Evolutionary conservation across 2,113 vertebrate species (phyloP), one percentile per base, ranked within the genome.

Genomic region (Limnothrissa miodon): DNA sequence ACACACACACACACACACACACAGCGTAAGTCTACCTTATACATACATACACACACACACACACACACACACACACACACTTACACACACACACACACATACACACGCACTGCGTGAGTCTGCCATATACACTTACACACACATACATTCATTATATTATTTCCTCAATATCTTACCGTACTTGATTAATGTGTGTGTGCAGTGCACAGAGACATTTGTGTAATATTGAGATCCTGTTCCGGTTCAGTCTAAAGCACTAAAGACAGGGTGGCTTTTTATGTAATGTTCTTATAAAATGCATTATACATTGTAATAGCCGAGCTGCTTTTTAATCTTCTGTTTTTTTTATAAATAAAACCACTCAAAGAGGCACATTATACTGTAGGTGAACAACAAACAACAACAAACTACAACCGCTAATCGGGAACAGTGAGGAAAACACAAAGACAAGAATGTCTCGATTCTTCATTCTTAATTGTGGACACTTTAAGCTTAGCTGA

Each of bases 401-500:
- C 46, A n/a, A n/a, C n/a, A n/a, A n/a, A n/a, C 8, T 15, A 7
- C 21, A n/a, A 10, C n/a, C 25, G 1, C 59, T 29, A 62, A 29
- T 62, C 29, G 8, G 10, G 56, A 62, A 62, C n/a, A 29, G n/a
- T 29, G 59, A 62, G 59, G 9, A 29, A n/a, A 62, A 5, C 29
- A 3, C 2, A 4, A 56, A 17, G 5, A 62, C 7, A 8, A n/a
- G 59, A 29, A 29, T 7, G 9, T 8, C 25, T 74, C 4, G 15
- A 33, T 33, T 17, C 33, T 5, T 36, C 29, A 15, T 74, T 5
- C 66, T 36, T 36, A 11, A 36, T 17, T 74, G 5, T 4, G 2
- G 11, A 36, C 66, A 36, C n/a, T 33, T 48, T 79, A 80, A 81
- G 82, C 44, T 78, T 17, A 33, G 66, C 25, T 74, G 66, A 36